A percentile compares a stretch with the other conserved stretches of the same genome.
These are phyloP conservation scores for Paratilapia polleni DNA, from an alignment of 2,113 vertebrate species.

Conservation along the genomic window DNA sequence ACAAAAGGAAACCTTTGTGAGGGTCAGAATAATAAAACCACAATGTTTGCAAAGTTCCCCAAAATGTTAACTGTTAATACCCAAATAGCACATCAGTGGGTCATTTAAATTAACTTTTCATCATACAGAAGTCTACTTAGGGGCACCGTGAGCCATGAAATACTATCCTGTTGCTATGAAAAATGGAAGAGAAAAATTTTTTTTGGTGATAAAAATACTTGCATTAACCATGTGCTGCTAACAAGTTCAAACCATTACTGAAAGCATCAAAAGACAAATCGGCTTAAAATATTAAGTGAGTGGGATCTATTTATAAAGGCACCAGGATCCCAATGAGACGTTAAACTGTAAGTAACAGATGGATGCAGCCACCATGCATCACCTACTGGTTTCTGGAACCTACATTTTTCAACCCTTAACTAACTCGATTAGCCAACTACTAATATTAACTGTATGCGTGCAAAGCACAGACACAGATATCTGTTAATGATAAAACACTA, in stretches of 20 bases:
- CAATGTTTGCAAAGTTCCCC: not conserved
- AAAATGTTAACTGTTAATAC: not conserved
- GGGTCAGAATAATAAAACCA: not conserved
- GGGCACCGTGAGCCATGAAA: not conserved
- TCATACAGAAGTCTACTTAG: not conserved
- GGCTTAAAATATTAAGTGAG: not conserved
- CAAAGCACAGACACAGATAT: not conserved
- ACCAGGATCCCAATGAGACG: not conserved
- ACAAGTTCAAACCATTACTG: not conserved
- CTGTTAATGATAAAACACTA: not conserved
- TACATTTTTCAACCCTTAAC: not conserved
- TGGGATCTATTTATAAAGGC: not conserved
- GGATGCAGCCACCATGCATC: not conserved
- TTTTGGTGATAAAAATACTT: not conserved
- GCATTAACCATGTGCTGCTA: not conserved
- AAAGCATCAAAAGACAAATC: not conserved
- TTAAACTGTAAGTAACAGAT: not conserved
- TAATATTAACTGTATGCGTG: no score
- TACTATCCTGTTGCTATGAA: not conserved
- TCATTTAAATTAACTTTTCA: not conserved
- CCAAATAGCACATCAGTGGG: not conserved
- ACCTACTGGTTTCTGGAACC: not conserved
- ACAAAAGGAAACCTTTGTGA: not conserved
- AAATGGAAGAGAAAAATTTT: not conserved
- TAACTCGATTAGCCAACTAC: no score